These are phyloP conservation scores for Hippocampus mohnikei DNA, from an alignment of 2,113 vertebrate genomes.

Conservation along the genomic window DNA sequence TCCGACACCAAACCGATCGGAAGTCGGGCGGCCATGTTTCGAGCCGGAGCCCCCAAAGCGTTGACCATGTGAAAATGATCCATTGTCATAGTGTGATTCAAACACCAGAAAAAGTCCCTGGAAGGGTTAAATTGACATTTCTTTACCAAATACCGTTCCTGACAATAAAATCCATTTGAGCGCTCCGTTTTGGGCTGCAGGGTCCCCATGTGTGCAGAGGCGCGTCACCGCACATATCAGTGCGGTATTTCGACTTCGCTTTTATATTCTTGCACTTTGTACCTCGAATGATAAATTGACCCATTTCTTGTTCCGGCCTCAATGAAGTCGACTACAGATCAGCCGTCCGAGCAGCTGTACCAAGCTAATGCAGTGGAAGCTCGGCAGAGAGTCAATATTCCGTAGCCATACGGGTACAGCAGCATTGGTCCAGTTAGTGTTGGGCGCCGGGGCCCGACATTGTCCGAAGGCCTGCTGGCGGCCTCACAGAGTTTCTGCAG, in stretches of 20 bases:
- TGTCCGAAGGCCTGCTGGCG: constrained; percentile 30
- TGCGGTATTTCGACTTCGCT: neutral
- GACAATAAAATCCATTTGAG: no score
- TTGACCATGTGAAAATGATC: no score
- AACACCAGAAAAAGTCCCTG: no score
- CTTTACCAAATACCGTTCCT: neutral
- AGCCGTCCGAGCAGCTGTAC: constrained; percentile 15
- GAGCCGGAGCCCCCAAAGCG: no score
- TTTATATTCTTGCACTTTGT: neutral
- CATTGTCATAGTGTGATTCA: no score
- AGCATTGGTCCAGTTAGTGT: constrained; percentile 75
- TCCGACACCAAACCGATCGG: no score
- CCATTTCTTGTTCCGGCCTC: neutral
- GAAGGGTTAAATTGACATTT: no score
- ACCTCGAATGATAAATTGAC: neutral
- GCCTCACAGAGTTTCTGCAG: constrained; percentile 42
- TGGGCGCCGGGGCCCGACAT: constrained; percentile 39
- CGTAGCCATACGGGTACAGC: constrained; percentile 54
- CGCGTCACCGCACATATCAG: neutral
- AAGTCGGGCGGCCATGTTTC: no score
- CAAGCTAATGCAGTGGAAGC: constrained; percentile 24
- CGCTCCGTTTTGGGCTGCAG: no score
- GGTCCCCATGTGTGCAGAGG: neutral
- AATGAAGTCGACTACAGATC: constrained; percentile 2
- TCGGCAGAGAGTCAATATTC: constrained; percentile 37